Evolutionary conservation across 1,140 invertebrate genomes (phyloP).

Genomic region (Lepidostoma basale): DNA sequence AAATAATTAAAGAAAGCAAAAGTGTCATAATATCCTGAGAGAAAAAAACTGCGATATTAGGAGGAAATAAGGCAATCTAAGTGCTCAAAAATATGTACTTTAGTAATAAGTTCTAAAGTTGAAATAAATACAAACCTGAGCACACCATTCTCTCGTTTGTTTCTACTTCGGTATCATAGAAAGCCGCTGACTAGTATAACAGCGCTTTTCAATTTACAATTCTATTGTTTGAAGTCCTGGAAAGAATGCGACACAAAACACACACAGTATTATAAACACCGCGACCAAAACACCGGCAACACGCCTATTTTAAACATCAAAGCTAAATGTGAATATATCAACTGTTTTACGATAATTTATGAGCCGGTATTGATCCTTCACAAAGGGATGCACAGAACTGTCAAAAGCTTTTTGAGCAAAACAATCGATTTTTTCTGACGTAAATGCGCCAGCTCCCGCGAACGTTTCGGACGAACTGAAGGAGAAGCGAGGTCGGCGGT

Average conservation of each 20-base stretch:
- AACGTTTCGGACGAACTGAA: slow-evolving; percentile 13
- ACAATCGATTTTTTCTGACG: slow-evolving; percentile 22
- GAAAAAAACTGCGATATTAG: too few species aligned
- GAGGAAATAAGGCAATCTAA: too few species aligned
- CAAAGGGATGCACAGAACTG: slow-evolving; percentile 16
- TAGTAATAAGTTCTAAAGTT: slow-evolving; percentile 7
- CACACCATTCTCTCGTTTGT: slow-evolving; percentile 25
- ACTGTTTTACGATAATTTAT: background rate
- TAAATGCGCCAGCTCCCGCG: background rate
- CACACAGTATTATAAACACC: slow-evolving; percentile 12
- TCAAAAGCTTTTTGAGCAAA: slow-evolving; percentile 17
- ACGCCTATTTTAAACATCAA: background rate
- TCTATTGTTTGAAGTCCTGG: slow-evolving; percentile 10
- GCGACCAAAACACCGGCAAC: slow-evolving; percentile 1
- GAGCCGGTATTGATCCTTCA: background rate
- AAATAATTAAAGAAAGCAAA: too few species aligned
- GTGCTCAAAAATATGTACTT: slow-evolving; percentile 8
- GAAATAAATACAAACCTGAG: slow-evolving; percentile 24
- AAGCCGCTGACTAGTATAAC: slow-evolving; percentile 1
- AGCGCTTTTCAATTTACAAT: slow-evolving; percentile 1
- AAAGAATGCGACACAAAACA: slow-evolving; percentile 10
- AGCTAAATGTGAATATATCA: background rate
- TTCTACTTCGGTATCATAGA: slow-evolving; percentile 23
- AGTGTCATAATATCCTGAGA: too few species aligned
- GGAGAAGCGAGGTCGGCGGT: background rate